Conservation (phyloP, 2,888 invertebrate species). For the Spicauda simplicius region DNA sequence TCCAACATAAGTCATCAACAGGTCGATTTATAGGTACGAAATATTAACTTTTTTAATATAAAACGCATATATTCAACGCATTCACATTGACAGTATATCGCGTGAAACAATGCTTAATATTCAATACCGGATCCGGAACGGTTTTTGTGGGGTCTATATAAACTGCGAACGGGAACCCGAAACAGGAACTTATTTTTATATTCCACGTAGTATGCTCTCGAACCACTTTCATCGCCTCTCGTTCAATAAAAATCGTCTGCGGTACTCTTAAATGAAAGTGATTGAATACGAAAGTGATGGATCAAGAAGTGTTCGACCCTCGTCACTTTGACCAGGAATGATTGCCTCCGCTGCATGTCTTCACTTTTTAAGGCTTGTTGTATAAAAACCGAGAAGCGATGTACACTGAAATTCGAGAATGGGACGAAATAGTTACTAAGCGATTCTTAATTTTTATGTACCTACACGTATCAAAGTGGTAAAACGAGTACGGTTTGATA, state of each 20-base stretch:
- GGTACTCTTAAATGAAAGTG: slow-evolving; percentile 55
- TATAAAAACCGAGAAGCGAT: not conserved
- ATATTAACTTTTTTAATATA: too few relatives aligned
- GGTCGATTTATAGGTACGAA: too few relatives aligned
- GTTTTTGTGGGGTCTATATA: not conserved
- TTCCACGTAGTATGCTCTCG: slow-evolving; percentile 15
- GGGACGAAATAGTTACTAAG: too few relatives aligned
- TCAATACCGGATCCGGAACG: not conserved
- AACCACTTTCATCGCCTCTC: slow-evolving; percentile 13
- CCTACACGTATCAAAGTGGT: too few relatives aligned
- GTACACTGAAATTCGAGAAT: not conserved
- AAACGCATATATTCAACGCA: too few relatives aligned
- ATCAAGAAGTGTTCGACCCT: slow-evolving; percentile 51
- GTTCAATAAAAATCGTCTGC: slow-evolving; percentile 42
- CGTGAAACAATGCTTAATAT: not conserved
- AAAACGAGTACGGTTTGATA: too few relatives aligned
- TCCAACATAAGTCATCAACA: too few relatives aligned
- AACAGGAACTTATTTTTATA: slow-evolving; percentile 3
- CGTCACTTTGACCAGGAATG: slow-evolving; percentile 46
- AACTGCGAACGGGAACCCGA: not conserved
- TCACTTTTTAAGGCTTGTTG: slow-evolving; percentile 14
- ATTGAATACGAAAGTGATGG: slow-evolving; percentile 56
- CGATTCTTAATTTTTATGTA: too few relatives aligned
- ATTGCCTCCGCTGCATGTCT: slow-evolving; percentile 27
- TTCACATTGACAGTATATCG: not conserved